Evolutionary conservation across 2,113 vertebrate genomes (phyloP).

Genomic region (Tachysurus vachellii): DNA sequence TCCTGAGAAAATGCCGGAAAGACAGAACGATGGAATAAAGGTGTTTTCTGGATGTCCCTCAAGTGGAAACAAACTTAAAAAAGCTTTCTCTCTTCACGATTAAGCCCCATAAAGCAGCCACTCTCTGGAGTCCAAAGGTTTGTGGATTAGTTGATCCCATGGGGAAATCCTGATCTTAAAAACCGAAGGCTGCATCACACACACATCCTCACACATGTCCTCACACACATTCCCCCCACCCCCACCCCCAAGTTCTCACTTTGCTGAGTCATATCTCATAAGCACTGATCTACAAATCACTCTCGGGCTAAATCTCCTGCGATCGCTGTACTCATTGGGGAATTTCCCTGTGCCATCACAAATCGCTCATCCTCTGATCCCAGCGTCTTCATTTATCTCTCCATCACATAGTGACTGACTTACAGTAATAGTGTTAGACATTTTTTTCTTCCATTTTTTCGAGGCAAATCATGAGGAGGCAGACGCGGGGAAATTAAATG

Average conservation of each 20-base stretch:
- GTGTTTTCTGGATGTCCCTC: neutral
- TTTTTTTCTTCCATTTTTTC: neutral
- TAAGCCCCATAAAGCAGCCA: slow-evolving; percentile 21
- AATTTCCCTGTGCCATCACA: slow-evolving; percentile 25
- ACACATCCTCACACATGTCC: neutral
- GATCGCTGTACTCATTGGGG: slow-evolving; percentile 26
- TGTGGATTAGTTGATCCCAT: slow-evolving; percentile 27
- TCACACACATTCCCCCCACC: neutral
- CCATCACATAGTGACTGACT: neutral
- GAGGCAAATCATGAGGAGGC: slow-evolving; percentile 26
- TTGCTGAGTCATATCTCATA: slow-evolving; percentile 41
- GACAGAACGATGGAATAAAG: neutral
- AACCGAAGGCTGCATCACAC: slow-evolving; percentile 16
- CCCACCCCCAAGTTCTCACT: neutral
- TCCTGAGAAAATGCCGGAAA: slow-evolving; percentile 19
- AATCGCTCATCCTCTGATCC: neutral
- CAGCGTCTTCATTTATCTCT: neutral
- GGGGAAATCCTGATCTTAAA: slow-evolving; percentile 31
- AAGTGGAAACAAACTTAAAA: slow-evolving; percentile 8
- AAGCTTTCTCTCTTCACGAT: neutral
- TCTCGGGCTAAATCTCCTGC: slow-evolving; percentile 9
- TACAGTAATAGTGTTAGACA: neutral
- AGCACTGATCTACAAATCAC: slow-evolving; percentile 37
- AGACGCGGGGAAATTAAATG: slow-evolving; percentile 46
- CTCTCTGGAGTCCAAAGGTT: slow-evolving; percentile 18